Evolutionary conservation across 2,113 vertebrate species (phyloP).

Genomic region (Dunckerocampus dactyliophorus): DNA sequence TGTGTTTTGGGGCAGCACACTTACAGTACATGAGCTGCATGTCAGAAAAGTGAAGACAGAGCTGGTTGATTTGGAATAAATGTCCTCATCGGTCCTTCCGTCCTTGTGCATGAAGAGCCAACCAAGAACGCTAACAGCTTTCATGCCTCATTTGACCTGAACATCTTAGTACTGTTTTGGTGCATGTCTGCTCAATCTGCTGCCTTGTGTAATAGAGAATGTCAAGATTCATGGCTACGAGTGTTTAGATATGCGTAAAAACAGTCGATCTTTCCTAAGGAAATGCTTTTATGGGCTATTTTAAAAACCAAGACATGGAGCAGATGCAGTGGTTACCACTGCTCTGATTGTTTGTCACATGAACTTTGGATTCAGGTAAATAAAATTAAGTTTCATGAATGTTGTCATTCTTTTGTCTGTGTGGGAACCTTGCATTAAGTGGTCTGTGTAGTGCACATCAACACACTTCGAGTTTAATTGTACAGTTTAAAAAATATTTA

Average conservation of each 20-base stretch:
- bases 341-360: constrained; percentile 82
- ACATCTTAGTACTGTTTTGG: constrained; percentile 67
- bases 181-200: constrained; percentile 84
- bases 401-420: constrained; percentile 7
- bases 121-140: constrained; percentile 62
- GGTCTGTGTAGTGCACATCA: neutral
- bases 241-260: constrained; percentile 78
- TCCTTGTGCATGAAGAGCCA: constrained; percentile 75
- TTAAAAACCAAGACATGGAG: constrained; percentile 66
- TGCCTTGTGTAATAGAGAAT: constrained; percentile 77
- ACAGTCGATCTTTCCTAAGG: constrained; percentile 75
- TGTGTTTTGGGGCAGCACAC: constrained; percentile 87
- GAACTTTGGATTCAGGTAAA: constrained; percentile 89
- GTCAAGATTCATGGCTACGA: constrained; percentile 79
- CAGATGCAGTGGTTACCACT: constrained; percentile 62
- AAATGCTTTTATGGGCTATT: constrained; percentile 77
- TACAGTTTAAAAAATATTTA: constrained; percentile 62
- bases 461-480: constrained; percentile 42
- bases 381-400: constrained; percentile 83
- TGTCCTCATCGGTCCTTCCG: constrained; percentile 70
- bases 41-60: constrained; percentile 70
- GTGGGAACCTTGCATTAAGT: neutral
- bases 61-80: constrained; percentile 36
- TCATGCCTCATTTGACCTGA: constrained; percentile 69
- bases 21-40: constrained; percentile 82